Evolutionary conservation across 2,797 vertebrate genomes (phyloP), one percentile per base, ranked within the genome.

Genomic region (Echeneis naucrates): DNA sequence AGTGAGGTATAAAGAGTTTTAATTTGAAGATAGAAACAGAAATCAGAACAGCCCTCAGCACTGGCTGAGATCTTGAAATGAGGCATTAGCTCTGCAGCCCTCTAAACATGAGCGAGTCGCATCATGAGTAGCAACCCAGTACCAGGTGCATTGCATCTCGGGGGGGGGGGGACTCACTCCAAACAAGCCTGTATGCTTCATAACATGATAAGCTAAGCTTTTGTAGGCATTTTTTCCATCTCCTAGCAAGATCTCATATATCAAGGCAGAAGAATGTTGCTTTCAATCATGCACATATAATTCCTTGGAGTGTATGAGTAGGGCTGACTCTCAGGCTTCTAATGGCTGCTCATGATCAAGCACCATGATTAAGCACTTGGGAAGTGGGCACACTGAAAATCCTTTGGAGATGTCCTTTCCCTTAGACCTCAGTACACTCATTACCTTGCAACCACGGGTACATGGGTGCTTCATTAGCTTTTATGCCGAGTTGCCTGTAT

Each of bases 311-410:
- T 85, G 85, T 83, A 86, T 71, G 76, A 92, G 87, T 88, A 88
- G 81, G 82, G 78, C 84, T 90, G 88, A 93, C 76, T 91, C 90
- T 90, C 84, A 84, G 83, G 83, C 85, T 79, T 83, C 88, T 92
- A 93, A 92, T 89, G 90, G 88, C 83, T 84, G 88, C 84, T 92
- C 84, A 86, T 92, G 89, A 92, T 92, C 90, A 92, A 92, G 91
- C 88, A 90, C 88, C 87, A 81, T 89, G 89, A 91, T 92, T 91
- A 93, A 89, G 89, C 90, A 90, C 89, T 92, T 79, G 81, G 90
- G 82, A 90, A 92, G 88, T 90, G 88, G 90, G 82, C 87, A 83
- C 78, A 88, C 72, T 88, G 81, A 86, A 90, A 89, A 85, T 83
- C 86, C 85, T 90, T 91, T 89, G 79, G 90, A 88, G 89, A 89